Conservation (phyloP, 2,888 invertebrate genomes). For the Euproctis similis region DNA sequence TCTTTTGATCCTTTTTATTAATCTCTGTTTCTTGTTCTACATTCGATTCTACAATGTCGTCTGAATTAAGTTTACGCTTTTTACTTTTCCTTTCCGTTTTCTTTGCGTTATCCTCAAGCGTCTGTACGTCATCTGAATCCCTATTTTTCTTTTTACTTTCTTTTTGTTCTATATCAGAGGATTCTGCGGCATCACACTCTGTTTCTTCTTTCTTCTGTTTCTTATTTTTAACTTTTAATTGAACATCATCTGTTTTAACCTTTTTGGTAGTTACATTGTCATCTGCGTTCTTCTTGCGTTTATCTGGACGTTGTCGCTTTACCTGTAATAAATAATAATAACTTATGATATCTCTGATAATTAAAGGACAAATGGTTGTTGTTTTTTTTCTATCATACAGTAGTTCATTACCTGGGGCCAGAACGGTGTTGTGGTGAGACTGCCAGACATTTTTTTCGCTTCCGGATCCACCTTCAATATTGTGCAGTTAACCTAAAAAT, state of each 20-base stretch:
- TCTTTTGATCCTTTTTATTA: too few relatives aligned
- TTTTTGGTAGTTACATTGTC: conserved; percentile 11
- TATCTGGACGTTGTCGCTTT: conserved; percentile 23
- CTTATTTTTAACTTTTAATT: conserved; percentile 8
- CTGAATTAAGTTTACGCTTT: too few relatives aligned
- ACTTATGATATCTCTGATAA: too few relatives aligned
- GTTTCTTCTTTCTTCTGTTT: conserved; percentile 15
- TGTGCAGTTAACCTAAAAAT: conserved; percentile 65
- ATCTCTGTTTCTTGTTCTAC: conserved; percentile 6
- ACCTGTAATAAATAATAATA: conserved; percentile 34
- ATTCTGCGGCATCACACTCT: conserved; percentile 8
- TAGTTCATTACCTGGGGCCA: conserved; percentile 35
- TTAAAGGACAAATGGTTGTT: too few relatives aligned
- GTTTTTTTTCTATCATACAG: too few relatives aligned
- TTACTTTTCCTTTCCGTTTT: conserved; percentile 8
- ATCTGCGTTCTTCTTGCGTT: conserved; percentile 20
- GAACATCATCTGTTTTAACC: conserved; percentile 7
- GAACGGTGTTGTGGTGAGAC: conserved; percentile 49
- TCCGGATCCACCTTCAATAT: conserved; percentile 47
- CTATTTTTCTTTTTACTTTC: conserved; percentile 13
- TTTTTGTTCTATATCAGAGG: conserved; percentile 1
- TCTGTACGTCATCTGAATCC: conserved; percentile 12
- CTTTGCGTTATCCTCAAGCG: conserved; percentile 9
- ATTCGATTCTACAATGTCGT: too few relatives aligned
- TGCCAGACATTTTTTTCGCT: conserved; percentile 56